These are phyloP conservation scores for Odontamblyopus lacepedii DNA, from an alignment of 2,797 vertebrate genomes.

Conservation along the genomic window DNA sequence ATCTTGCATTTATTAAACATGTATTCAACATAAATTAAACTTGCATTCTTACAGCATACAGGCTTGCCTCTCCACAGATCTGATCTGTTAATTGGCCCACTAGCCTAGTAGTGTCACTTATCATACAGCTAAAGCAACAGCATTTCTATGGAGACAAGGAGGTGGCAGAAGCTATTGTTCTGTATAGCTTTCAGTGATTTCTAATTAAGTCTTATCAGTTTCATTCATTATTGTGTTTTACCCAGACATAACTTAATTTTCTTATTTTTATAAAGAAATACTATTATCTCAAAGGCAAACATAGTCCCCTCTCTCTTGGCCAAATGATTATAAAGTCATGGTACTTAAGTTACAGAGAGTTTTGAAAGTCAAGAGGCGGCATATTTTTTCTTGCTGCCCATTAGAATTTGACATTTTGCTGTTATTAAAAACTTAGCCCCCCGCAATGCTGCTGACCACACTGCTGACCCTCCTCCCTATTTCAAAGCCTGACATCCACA, in stretches of 20 bases:
- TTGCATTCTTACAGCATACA: too few species aligned
- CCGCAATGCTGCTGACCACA: constrained; percentile 30
- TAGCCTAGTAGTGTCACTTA: too few species aligned
- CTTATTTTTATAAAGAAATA: background rate
- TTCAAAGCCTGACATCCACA: constrained; percentile 29
- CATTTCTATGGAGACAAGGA: background rate
- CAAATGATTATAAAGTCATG: constrained; percentile 23
- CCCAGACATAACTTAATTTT: too few species aligned
- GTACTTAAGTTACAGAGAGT: background rate
- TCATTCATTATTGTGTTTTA: too few species aligned
- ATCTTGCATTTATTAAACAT: background rate
- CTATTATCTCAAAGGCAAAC: background rate
- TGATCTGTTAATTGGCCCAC: background rate
- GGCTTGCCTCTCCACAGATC: background rate
- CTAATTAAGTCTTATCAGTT: too few species aligned
- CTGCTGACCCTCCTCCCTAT: constrained; percentile 27
- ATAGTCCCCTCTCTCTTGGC: constrained; percentile 16
- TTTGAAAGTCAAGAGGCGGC: constrained; percentile 25
- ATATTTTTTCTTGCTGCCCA: constrained; percentile 17
- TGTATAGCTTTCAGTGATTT: too few species aligned
- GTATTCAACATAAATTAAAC: too few species aligned
- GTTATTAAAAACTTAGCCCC: constrained; percentile 44
- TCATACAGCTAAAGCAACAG: background rate
- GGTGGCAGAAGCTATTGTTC: background rate
- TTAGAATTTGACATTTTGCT: constrained; percentile 58